Evolutionary conservation across 2,797 vertebrate genomes (phyloP).

Genomic region (Novumbra hubbsi): DNA sequence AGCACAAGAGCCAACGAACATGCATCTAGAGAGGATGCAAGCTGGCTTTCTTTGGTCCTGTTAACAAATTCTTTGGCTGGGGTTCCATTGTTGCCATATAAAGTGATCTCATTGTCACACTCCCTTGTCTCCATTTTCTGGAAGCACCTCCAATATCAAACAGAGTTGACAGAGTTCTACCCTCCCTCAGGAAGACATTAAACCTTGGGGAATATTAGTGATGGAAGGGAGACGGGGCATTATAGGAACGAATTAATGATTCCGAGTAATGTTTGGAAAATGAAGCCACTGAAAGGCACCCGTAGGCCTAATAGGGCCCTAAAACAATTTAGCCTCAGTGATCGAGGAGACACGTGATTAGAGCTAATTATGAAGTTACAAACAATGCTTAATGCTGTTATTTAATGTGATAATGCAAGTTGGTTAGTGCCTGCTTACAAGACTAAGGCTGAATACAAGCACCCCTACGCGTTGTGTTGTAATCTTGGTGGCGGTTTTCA

Average conservation of each 20-base stretch:
- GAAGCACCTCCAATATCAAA: not conserved
- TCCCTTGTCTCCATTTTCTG: not conserved
- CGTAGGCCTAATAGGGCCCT: not conserved
- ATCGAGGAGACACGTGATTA: too few species aligned
- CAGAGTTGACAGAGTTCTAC: not conserved
- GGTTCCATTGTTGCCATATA: not conserved
- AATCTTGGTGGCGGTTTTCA: too few species aligned
- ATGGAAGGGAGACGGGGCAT: not conserved
- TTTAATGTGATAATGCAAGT: too few species aligned
- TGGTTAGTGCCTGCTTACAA: too few species aligned
- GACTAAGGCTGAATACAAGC: too few species aligned
- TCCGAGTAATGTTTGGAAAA: not conserved
- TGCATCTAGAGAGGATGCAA: not conserved
- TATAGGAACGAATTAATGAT: too few species aligned
- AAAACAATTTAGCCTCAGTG: not conserved
- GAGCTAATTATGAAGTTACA: too few species aligned
- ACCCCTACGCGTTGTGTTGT: too few species aligned
- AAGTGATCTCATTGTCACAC: not conserved
- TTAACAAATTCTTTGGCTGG: slow-evolving; percentile 12
- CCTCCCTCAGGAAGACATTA: not conserved
- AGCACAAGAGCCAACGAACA: not conserved
- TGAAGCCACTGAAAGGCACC: not conserved
- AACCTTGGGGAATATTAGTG: not conserved
- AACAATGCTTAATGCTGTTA: too few species aligned
- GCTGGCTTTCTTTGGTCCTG: slow-evolving; percentile 11